Evolutionary conservation across 2,113 vertebrate species (phyloP).

Genomic region (Callipepla californica): DNA sequence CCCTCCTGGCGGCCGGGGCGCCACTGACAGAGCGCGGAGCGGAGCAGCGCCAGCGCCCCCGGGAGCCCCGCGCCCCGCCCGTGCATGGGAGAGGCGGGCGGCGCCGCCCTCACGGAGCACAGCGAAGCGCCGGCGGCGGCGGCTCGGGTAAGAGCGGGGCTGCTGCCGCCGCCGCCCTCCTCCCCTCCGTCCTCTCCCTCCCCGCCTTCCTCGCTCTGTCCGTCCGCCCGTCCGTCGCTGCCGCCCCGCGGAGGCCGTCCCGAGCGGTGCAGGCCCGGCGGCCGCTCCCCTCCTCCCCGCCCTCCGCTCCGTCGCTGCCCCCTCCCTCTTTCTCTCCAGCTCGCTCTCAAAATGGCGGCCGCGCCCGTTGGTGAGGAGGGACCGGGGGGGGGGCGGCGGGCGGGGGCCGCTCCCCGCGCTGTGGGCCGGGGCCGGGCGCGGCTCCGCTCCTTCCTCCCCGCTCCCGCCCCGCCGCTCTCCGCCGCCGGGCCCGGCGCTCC

Average conservation of each 20-base stretch:
- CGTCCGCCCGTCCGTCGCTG: no score
- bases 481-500: background rate
- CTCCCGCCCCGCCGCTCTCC: background rate
- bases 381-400: background rate
- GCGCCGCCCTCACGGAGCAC: conserved; percentile 57
- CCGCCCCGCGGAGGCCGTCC: no score
- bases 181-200: no score
- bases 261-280: background rate
- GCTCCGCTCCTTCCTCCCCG: background rate
- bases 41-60: conserved; percentile 30
- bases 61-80: conserved; percentile 29
- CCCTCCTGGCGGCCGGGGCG: conserved; percentile 52
- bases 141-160: conserved; percentile 64
- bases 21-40: conserved; percentile 59
- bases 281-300: conserved; percentile 35
- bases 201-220: background rate
- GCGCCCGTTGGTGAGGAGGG: conserved; percentile 77
- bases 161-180: background rate
- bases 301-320: conserved; percentile 9
- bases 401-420: background rate
- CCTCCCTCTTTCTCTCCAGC: conserved; percentile 63
- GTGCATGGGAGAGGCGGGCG: conserved; percentile 75
- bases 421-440: background rate
- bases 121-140: background rate
- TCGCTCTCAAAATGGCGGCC: conserved; percentile 81